A percentile compares a stretch with the other conserved stretches of the same genome.
Conservation (phyloP, 2,888 invertebrate genomes). For the Epinotia nisella region DNA sequence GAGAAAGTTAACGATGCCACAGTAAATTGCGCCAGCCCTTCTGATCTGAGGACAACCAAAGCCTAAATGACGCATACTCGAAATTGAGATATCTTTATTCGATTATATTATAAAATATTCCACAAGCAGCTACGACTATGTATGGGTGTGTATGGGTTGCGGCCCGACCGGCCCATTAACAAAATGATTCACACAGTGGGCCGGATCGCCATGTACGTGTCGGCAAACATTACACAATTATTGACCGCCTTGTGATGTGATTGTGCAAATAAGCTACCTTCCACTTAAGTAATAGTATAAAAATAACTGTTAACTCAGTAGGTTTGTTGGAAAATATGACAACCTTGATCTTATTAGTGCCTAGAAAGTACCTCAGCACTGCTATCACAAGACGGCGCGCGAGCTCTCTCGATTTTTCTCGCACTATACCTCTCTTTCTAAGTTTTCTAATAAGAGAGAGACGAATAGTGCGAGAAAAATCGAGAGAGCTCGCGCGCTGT, state of each 20-base stretch:
- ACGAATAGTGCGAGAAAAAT: too few relatives aligned
- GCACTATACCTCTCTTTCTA: too few relatives aligned
- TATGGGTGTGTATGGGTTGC: slow-evolving; percentile 17
- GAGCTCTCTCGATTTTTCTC: too few relatives aligned
- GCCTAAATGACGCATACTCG: background rate
- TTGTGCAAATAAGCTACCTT: slow-evolving; percentile 39
- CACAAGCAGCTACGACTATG: slow-evolving; percentile 7
- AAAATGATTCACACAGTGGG: slow-evolving; percentile 31
- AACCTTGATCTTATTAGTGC: slow-evolving; percentile 7
- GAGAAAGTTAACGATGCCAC: too few relatives aligned
- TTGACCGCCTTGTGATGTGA: slow-evolving; percentile 39
- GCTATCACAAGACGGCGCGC: too few relatives aligned
- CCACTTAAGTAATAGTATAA: slow-evolving; percentile 37
- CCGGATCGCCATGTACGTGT: slow-evolving; percentile 25
- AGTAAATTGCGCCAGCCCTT: too few relatives aligned
- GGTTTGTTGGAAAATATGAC: background rate
- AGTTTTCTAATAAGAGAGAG: too few relatives aligned
- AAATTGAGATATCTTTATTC: slow-evolving; percentile 3
- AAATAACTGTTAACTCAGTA: slow-evolving; percentile 40
- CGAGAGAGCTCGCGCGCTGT: too few relatives aligned
- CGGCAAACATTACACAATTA: slow-evolving; percentile 40
- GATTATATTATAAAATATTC: slow-evolving; percentile 22
- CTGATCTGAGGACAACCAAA: too few relatives aligned
- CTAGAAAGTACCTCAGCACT: too few relatives aligned
- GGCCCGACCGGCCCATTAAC: slow-evolving; percentile 29